A percentile compares a stretch with the other conserved stretches of the same genome.
These are phyloP conservation scores for Apodemus agrarius DNA, from an alignment of 2,797 vertebrate species.

Conservation along the genomic window DNA sequence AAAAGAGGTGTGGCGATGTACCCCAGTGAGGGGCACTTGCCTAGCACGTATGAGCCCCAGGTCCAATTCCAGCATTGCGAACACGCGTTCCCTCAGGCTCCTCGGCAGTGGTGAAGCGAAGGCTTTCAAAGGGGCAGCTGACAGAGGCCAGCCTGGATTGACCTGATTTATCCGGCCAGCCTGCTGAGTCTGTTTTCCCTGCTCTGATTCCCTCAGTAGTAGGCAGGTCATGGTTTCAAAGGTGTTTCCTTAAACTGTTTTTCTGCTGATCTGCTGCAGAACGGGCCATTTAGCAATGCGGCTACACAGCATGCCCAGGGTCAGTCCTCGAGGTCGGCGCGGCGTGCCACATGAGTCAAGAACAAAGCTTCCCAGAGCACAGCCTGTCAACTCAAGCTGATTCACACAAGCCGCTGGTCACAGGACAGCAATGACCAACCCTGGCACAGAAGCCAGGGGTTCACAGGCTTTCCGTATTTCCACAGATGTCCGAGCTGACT, in stretches of 20 bases:
- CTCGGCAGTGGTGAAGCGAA: background rate
- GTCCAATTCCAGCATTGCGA: background rate
- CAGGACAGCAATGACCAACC: background rate
- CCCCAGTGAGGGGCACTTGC: no score
- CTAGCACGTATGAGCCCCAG: background rate
- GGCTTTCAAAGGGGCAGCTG: background rate
- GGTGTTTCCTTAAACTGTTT: background rate
- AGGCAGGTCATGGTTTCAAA: background rate
- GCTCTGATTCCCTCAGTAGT: constrained; percentile 3
- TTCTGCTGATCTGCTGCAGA: background rate
- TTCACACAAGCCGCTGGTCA: background rate
- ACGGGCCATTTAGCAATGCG: background rate
- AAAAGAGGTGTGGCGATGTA: background rate
- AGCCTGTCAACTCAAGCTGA: background rate
- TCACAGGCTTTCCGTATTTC: background rate
- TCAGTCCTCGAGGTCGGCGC: background rate
- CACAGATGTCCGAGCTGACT: background rate
- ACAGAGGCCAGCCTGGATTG: background rate
- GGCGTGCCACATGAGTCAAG: background rate
- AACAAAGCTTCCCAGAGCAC: background rate
- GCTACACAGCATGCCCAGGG: background rate
- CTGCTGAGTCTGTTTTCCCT: background rate
- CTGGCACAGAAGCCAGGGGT: background rate
- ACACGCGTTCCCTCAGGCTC: background rate
- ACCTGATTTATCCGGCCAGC: background rate